phyloP scores from a whole-genome alignment of 2,797 vertebrate species.

The Aythya fuligula region DNA sequence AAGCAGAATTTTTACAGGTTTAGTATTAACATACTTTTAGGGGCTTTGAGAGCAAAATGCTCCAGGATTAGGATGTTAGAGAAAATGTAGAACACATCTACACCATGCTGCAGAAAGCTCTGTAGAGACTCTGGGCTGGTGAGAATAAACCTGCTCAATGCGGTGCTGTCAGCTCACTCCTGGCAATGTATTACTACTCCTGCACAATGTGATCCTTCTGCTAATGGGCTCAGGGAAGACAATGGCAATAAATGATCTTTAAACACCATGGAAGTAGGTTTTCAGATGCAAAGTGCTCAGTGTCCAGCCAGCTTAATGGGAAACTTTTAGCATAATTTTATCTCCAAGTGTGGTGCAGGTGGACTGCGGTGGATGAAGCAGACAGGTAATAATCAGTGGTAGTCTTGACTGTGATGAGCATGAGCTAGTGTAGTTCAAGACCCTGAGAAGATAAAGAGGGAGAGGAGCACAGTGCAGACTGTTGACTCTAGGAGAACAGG shows the following conservation, averaged over 20 bases:
- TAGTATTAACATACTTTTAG: slow-evolving; percentile 22
- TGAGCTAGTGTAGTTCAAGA: background rate
- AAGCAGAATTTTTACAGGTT: slow-evolving; percentile 56
- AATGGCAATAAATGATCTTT: background rate
- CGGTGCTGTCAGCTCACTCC: background rate
- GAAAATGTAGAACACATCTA: slow-evolving; percentile 2
- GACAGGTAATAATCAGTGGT: background rate
- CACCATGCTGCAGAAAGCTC: fast-evolving
- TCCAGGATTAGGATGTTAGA: slow-evolving; percentile 24
- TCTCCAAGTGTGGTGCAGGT: background rate
- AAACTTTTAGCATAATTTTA: background rate
- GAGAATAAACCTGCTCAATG: background rate
- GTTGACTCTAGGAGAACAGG: background rate
- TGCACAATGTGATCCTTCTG: background rate
- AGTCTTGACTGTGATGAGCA: background rate
- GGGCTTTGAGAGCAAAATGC: background rate
- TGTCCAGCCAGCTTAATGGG: background rate
- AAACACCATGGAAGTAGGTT: background rate
- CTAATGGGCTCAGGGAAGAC: background rate
- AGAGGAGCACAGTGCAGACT: background rate
- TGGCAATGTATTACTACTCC: background rate
- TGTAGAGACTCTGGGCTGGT: background rate
- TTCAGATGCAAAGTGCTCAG: background rate
- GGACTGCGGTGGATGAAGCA: background rate
- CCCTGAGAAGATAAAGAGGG: background rate